A percentile compares a stretch with the other conserved stretches of the same genome.
Evolutionary conservation across 1,140 invertebrate species (phyloP).

Genomic region (Oedothorax gibbosus): DNA sequence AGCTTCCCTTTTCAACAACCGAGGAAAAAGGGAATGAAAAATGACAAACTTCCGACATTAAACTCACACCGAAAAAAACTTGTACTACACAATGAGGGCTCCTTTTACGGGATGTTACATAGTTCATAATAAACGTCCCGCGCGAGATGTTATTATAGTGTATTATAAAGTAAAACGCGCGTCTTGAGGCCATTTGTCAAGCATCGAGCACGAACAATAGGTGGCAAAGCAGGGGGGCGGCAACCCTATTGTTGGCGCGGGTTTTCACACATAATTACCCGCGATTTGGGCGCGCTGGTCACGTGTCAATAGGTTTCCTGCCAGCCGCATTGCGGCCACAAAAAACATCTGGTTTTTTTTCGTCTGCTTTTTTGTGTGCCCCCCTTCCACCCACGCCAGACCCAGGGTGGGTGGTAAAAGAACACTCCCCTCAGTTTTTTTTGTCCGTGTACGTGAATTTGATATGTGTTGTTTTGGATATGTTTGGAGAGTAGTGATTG

Average conservation of each 20-base stretch:
- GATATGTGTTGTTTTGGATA: too few relatives aligned
- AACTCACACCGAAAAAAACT: constrained; percentile 19
- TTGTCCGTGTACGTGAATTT: not conserved
- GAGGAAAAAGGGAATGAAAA: constrained; percentile 2
- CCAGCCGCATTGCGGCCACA: constrained; percentile 34
- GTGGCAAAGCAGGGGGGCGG: constrained; percentile 21
- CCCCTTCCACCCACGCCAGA: not conserved
- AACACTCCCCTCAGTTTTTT: constrained; percentile 3
- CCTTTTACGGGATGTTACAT: constrained; percentile 9
- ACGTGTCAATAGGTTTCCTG: constrained; percentile 57
- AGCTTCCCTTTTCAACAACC: constrained; percentile 16
- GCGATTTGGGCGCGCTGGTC: constrained; percentile 51
- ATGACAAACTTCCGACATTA: constrained; percentile 51
- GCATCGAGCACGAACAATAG: constrained; percentile 32
- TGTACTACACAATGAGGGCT: constrained; percentile 26
- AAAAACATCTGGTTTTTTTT: constrained; percentile 57
- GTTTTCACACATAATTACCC: constrained; percentile 58
- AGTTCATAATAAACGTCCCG: constrained; percentile 45
- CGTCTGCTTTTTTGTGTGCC: not conserved
- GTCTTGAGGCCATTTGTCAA: constrained; percentile 49
- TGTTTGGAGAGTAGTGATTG: too few relatives aligned
- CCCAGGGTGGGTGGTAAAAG: constrained; percentile 11
- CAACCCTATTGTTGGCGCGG: constrained; percentile 46
- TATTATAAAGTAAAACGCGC: not conserved
- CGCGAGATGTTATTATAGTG: constrained; percentile 22